Evolutionary conservation across 2,797 vertebrate species (phyloP), one percentile per base, ranked within the genome.

Genomic region (Mormyrops boulengeri): DNA sequence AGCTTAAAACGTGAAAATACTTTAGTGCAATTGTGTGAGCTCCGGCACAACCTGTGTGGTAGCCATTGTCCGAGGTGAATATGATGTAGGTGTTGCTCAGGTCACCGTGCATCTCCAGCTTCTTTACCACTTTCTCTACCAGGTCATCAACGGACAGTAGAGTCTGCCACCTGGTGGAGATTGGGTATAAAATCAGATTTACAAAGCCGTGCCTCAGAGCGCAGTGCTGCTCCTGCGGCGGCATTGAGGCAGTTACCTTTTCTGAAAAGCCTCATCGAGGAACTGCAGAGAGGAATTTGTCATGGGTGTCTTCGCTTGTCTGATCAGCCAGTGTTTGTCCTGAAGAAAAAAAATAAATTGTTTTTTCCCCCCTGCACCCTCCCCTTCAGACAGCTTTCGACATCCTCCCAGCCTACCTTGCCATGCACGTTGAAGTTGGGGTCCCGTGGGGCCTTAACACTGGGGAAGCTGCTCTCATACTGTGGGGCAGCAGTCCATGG

Each of bases 261-360:
- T 98, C 93, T 97, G 98, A 92, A 97, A 99, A 22, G 97, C 97
- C 1, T 97, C 93, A 90, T 99, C 98, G 91, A 99, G 96, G 92
- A 97, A 98, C 90, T 97, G 95, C 90, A 99, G 93, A 0, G 98
- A 99, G 60, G 97, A 97, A 93, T 99, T 99, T 85, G 95, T 95
- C 98, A 99, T 99, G 38, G 98, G 98, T 5, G 97, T 98, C 94
- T 98, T 99, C 44, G 98, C 98, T 94, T 99, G 98, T 92, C 98
- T 94, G 94, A 99, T 99, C 92, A 99, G 92, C 98, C 98, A 99
- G 94, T 99, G 98, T 94, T 99, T 99, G 94, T 99, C 97, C 98
- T 99, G 93, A 62, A 80, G 80, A 14, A 60, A 85, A 53, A 55
- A 22, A 5, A 3, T 9, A 34, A 22, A n/a, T 52, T 19, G 22